Evolutionary conservation across 2,797 vertebrate genomes (phyloP).

Genomic region (Leptodactylus fallax): DNA sequence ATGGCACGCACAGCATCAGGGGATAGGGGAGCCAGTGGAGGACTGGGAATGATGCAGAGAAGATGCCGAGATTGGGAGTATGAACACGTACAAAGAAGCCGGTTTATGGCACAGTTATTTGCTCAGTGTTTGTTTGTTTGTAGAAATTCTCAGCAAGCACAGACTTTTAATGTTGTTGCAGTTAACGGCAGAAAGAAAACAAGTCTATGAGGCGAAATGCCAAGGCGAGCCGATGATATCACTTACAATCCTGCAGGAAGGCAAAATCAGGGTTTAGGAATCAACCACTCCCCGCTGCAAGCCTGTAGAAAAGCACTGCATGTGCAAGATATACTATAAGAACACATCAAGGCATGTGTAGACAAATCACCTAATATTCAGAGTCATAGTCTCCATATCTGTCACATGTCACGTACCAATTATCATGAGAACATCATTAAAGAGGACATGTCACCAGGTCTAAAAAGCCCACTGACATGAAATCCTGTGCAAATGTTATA

Average conservation of each 20-base stretch:
- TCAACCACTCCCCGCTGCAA: neutral
- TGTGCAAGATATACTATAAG: too few relatives aligned
- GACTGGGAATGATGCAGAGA: slow-evolving; percentile 55
- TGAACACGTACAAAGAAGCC: slow-evolving; percentile 48
- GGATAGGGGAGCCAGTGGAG: slow-evolving; percentile 38
- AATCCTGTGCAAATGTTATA: too few relatives aligned
- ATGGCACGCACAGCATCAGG: slow-evolving; percentile 50
- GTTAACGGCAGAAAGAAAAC: slow-evolving; percentile 40
- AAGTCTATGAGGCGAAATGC: slow-evolving; percentile 31
- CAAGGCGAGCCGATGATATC: neutral
- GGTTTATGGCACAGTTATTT: slow-evolving; percentile 55
- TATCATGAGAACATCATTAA: too few relatives aligned
- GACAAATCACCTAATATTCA: too few relatives aligned
- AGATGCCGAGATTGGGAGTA: slow-evolving; percentile 58
- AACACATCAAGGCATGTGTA: too few relatives aligned
- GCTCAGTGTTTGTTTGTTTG: slow-evolving; percentile 40
- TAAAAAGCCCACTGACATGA: too few relatives aligned
- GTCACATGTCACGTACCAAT: too few relatives aligned
- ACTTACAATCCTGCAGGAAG: neutral
- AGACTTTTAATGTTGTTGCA: slow-evolving; percentile 46
- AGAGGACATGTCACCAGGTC: too few relatives aligned
- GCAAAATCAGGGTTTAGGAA: neutral
- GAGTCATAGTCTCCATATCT: too few relatives aligned
- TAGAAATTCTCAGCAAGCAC: slow-evolving; percentile 38
- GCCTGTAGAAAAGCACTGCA: neutral